phyloP scores from a whole-genome alignment of 2,797 vertebrate species.

The Oryzias sinensis region DNA sequence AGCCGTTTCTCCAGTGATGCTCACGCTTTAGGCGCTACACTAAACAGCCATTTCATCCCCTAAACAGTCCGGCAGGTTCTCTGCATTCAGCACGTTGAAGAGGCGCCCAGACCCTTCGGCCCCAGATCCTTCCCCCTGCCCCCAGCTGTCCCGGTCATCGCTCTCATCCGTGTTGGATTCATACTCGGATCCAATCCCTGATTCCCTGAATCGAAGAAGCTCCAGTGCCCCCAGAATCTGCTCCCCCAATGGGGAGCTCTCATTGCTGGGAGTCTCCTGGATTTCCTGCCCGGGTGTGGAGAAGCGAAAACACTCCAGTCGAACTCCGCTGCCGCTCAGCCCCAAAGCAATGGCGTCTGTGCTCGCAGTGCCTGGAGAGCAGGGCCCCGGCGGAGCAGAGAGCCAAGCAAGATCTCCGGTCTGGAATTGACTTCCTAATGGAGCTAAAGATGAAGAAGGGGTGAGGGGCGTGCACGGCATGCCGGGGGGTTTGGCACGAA shows the following conservation, averaged over 20 bases:
- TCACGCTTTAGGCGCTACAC: slow-evolving; percentile 13
- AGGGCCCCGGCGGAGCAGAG: slow-evolving; percentile 61
- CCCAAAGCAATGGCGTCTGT: slow-evolving; percentile 75
- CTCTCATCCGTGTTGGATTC: slow-evolving; percentile 96
- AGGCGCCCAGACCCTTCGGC: slow-evolving; percentile 54
- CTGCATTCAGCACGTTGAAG: slow-evolving; percentile 80
- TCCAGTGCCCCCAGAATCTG: slow-evolving; percentile 89
- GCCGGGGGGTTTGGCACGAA: slow-evolving; percentile 82
- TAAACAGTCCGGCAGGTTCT: slow-evolving; percentile 85
- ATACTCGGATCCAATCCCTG: slow-evolving; percentile 91
- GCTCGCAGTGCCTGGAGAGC: slow-evolving; percentile 47
- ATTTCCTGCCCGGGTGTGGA: slow-evolving; percentile 62
- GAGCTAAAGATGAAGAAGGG: slow-evolving; percentile 75
- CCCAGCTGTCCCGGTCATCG: slow-evolving; percentile 91
- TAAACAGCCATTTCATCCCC: slow-evolving; percentile 90
- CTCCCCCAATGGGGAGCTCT: slow-evolving; percentile 65
- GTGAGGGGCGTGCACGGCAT: slow-evolving; percentile 79
- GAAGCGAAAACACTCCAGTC: slow-evolving; percentile 90
- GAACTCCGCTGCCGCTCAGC: slow-evolving; percentile 82
- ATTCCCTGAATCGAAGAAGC: slow-evolving; percentile 92
- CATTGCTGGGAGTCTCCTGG: slow-evolving; percentile 67
- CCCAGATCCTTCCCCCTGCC: slow-evolving; percentile 77
- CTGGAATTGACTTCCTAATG: slow-evolving; percentile 75
- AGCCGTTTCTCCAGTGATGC: slow-evolving; percentile 5
- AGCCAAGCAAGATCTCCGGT: slow-evolving; percentile 69